Evolutionary conservation across 1,140 invertebrate genomes (phyloP).

Genomic region (Drosophila varians): DNA sequence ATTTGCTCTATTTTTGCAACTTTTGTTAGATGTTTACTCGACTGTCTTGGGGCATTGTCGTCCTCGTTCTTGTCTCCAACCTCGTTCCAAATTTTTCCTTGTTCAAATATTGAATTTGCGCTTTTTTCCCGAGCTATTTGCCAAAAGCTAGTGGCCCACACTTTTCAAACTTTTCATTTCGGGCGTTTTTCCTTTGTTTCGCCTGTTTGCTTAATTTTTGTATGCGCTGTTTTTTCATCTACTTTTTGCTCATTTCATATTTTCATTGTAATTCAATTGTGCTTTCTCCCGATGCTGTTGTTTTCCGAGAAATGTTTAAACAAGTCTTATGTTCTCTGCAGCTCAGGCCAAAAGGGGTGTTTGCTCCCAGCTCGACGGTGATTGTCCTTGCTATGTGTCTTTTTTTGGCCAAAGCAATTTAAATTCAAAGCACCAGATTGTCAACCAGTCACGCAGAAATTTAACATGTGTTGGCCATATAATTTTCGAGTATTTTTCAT

Average conservation of each 20-base stretch:
- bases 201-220: slow-evolving; percentile 73
- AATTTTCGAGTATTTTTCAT: slow-evolving; percentile 60
- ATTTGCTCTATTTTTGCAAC: slow-evolving; percentile 29
- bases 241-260: slow-evolving; percentile 72
- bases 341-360: slow-evolving; percentile 55
- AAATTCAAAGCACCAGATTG: slow-evolving; percentile 78
- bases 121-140: slow-evolving; percentile 56
- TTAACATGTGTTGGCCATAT: slow-evolving; percentile 72
- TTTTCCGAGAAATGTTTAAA: slow-evolving; percentile 68
- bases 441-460: slow-evolving; percentile 71
- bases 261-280: slow-evolving; percentile 81
- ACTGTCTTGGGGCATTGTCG: slow-evolving; percentile 32
- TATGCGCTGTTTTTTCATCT: slow-evolving; percentile 41
- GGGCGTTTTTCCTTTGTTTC: slow-evolving; percentile 57
- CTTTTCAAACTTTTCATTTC: slow-evolving; percentile 62
- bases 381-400: slow-evolving; percentile 13
- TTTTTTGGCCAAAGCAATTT: slow-evolving; percentile 42
- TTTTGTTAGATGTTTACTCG: slow-evolving; percentile 56
- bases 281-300: slow-evolving; percentile 44
- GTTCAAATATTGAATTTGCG: slow-evolving; percentile 75
- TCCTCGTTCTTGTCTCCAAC: not conserved
- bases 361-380: not conserved
- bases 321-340: slow-evolving; percentile 47
- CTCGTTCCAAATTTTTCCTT: slow-evolving; percentile 64
- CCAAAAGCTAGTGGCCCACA: slow-evolving; percentile 50